Evolutionary conservation across 2,797 vertebrate species (phyloP), one percentile per base, ranked within the genome.

Genomic region (Lithobates pipiens): DNA sequence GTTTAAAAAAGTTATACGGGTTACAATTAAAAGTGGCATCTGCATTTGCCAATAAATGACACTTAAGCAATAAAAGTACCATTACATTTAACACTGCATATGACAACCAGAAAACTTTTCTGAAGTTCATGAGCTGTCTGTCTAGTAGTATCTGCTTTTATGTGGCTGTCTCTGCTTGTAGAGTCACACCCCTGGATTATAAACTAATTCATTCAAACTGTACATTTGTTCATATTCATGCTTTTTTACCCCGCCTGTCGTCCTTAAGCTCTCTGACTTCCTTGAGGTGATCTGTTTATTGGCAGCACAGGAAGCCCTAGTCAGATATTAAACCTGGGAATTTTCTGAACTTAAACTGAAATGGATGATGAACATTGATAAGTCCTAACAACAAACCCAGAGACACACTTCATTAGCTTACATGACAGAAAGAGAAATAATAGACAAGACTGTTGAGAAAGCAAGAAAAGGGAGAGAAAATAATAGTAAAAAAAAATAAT

Each of bases 81-180:
- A 57, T 57, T 57, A 57, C 54, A 57, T 67, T 13, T 67, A 29
- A 67, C 13, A 29, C 27, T 15, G 65, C 1, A 1, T 67, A 29
- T 67, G 27, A 67, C 2, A 29, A 15, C 25, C 27, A 11, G 65
- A 67, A 29, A 5, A 10, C 10, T 29, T 25, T 29, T 67, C 23
- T 67, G 77, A 42, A 23, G 65, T 9, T 6, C 25, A 46, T 78
- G 77, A 46, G 77, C 63, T 32, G 34, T 68, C 39, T 29, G 77
- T 78, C 77, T 78, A n/a, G n/a, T 65, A 42, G 42, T 15, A 65
- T 70, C 54, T 73, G 69, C 3, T 61, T 21, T 61, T 25, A 71
- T 61, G 68, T 36, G 68, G 70, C 42, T 82, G 70, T 63, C 57
- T 82, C 70, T 63, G 80, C 70, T 71, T 72, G 75, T 72, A 77